These are phyloP conservation scores for Eonycteris spelaea DNA, from an alignment of 2,113 vertebrate genomes.

Conservation along the genomic window DNA sequence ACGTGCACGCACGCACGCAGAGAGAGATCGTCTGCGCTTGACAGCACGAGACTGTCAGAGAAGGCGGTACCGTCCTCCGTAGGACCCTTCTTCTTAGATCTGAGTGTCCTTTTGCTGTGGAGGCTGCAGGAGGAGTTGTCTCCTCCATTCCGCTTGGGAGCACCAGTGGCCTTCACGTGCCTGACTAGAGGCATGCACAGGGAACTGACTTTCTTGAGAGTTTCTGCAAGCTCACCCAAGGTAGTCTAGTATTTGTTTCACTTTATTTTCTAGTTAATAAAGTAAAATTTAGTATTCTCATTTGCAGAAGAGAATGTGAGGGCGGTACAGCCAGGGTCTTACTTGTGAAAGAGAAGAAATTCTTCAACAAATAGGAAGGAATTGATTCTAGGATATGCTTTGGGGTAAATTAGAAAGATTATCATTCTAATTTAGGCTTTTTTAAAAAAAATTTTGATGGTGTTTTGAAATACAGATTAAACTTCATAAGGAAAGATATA, in stretches of 20 bases:
- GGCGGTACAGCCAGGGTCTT: background rate
- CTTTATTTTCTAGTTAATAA: background rate
- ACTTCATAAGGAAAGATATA: background rate
- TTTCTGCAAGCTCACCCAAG: background rate
- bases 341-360: background rate
- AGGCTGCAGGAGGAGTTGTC: background rate
- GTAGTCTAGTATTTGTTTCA: background rate
- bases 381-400: background rate
- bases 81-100: background rate
- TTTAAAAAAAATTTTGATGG: background rate
- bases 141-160: rapidly evolving
- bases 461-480: conserved; percentile 20
- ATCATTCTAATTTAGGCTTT: background rate
- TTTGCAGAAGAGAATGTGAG: background rate
- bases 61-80: background rate
- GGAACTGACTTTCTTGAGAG: background rate
- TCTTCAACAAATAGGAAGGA: background rate
- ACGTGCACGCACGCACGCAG: background rate
- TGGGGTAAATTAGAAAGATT: background rate
- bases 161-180: background rate
- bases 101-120: background rate
- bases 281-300: background rate
- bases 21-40: background rate
- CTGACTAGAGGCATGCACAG: background rate
- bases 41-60: background rate